These are phyloP conservation scores for Telmatherina bonti DNA, from an alignment of 2,797 vertebrate species.

Conservation along the genomic window DNA sequence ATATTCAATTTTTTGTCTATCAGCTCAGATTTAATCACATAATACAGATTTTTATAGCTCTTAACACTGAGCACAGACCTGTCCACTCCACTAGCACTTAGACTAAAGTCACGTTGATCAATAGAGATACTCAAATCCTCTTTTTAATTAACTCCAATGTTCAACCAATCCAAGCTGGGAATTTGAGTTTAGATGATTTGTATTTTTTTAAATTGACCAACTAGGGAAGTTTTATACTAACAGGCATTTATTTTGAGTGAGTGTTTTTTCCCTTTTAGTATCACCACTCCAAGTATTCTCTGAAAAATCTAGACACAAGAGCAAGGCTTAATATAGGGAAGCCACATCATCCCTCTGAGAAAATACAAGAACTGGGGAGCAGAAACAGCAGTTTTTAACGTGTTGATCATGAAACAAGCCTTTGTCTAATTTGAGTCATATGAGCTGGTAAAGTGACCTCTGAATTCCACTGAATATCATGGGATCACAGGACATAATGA, in stretches of 20 bases:
- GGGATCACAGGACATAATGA: conserved; percentile 32
- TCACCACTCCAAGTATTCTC: not conserved
- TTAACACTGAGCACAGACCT: not conserved
- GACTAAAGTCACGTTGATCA: not conserved
- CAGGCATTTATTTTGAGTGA: not conserved
- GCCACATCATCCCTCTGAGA: not conserved
- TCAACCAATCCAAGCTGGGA: not conserved
- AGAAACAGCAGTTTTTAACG: conserved; percentile 24
- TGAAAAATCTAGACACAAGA: not conserved
- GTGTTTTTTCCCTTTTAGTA: not conserved
- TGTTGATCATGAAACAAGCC: conserved; percentile 31
- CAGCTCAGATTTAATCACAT: not conserved
- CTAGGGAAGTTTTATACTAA: not conserved
- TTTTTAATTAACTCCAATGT: not conserved
- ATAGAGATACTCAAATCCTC: not conserved
- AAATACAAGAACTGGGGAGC: not conserved
- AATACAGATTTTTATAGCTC: not conserved
- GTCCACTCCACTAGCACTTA: not conserved
- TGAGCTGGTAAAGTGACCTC: conserved; percentile 36
- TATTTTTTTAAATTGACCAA: not conserved
- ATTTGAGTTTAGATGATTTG: not conserved
- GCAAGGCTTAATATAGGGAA: not conserved
- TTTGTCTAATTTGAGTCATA: conserved; percentile 44
- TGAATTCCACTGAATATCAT: conserved; percentile 30
- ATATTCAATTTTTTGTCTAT: not conserved